Base-by-base conservation (phyloP, 2,888 invertebrate genomes). In the Plagodis dolabraria region DNA sequence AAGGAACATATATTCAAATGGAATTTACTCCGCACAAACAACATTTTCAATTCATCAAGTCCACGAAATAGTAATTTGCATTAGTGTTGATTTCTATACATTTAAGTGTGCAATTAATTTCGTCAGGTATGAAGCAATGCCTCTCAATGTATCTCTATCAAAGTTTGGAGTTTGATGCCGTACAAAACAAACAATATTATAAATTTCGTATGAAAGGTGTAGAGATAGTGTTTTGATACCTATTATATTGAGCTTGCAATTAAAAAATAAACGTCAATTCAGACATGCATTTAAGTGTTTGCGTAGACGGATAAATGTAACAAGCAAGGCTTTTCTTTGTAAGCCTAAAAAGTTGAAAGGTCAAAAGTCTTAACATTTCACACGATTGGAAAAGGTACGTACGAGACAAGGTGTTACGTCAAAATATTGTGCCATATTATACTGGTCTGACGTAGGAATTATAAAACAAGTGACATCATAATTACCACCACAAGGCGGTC, bases 251-350 rank as follows among this genome's bases (percentile, higher is more conserved):
- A 10, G 42, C 10, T 12, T 33, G 44, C 40, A 57, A 57, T 49
- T 43, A 52, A 59, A 35, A 36, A 51, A 52, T 64, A 35, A 45
- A 51, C 9, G 49, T 4, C 22, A 22, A 22, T 22, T 22, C 22
- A 22, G 22, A 22, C 11, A 9, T 46, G 33, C 65, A 69, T 66
- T 65, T 73, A 63, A 46, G 59, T 55, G 71, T 74, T 76, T 77
- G 66, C 78, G 78, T 77, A 76, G 71, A 76, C 76, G 77, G 80
- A 33, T 78, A 76, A 77, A 64, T 71, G 66, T 67, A 70, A 64
- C 66, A 60, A 60, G 68, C 71, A 70, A 73, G 72, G 68, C 70
- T 74, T 72, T 64, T 64, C 62, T 66, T 64, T 64, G 67, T 53
- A 53, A 58, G 22, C 34, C 6, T 45, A 53, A 68, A 67, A 71